phyloP scores from a whole-genome alignment of 2,797 vertebrate genomes.

The Nannoperca obscura region DNA sequence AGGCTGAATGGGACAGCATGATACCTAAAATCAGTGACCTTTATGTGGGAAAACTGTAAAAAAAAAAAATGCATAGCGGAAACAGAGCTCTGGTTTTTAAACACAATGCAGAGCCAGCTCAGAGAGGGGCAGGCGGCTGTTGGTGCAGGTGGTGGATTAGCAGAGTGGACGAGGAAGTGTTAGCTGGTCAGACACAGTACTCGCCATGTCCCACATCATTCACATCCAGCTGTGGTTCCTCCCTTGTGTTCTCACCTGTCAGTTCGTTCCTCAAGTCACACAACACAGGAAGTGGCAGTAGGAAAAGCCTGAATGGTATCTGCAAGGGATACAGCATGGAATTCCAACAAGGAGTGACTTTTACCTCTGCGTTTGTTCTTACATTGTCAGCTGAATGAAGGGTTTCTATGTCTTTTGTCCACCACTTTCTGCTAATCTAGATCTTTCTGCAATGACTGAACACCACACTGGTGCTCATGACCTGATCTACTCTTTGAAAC shows the following conservation, averaged over 20 bases:
- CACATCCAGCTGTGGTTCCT: conserved; percentile 13
- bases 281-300: neutral
- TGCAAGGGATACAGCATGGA: neutral
- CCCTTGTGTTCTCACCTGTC: neutral
- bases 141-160: conserved; percentile 11
- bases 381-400: neutral
- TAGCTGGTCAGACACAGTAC: conserved; percentile 12
- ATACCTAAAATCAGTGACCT: conserved; percentile 12
- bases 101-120: conserved; percentile 36
- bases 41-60: conserved; percentile 36
- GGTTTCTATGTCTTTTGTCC: neutral
- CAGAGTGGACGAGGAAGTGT: conserved; percentile 13
- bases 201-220: conserved; percentile 3
- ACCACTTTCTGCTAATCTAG: no score
- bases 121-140: neutral
- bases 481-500: neutral
- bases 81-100: conserved; percentile 41
- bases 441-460: neutral
- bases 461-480: neutral
- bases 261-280: conserved; percentile 16
- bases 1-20: conserved; percentile 11
- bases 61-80: conserved; percentile 7
- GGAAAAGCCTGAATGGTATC: conserved; percentile 7
- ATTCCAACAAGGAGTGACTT: neutral
- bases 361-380: neutral